Conservation (phyloP, 2,797 vertebrate genomes). For the Mus minutoides region DNA sequence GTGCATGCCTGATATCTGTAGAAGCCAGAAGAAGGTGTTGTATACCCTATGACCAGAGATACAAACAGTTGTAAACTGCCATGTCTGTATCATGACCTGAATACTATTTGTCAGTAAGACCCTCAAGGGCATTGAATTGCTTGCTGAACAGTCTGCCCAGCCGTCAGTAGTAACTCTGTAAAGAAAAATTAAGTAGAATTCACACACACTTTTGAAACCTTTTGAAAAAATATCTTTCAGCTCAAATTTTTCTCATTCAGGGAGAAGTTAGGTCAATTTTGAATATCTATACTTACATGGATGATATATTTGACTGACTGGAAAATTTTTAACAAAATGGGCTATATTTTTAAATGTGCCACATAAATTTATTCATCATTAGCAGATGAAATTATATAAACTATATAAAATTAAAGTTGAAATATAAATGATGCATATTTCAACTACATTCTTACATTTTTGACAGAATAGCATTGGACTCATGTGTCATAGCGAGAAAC, state of each 20-base stretch:
- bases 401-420: background rate
- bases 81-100: too few species aligned
- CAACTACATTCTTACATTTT: background rate
- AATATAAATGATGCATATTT: background rate
- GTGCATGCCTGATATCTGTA: background rate
- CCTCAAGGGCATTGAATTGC: background rate
- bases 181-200: slow-evolving; percentile 72
- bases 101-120: background rate
- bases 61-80: background rate
- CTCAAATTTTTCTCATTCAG: slow-evolving; percentile 66
- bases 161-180: slow-evolving; percentile 66
- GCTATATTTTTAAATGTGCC: slow-evolving; percentile 47
- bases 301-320: slow-evolving; percentile 60
- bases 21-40: background rate
- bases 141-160: background rate
- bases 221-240: slow-evolving; percentile 66
- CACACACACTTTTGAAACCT: slow-evolving; percentile 42
- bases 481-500: background rate
- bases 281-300: slow-evolving; percentile 69
- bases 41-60: background rate
- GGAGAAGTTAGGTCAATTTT: slow-evolving; percentile 60
- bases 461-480: background rate
- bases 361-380: background rate
- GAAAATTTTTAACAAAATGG: slow-evolving; percentile 61
- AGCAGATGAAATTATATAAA: background rate